A percentile compares a stretch with the other conserved stretches of the same genome.
These are phyloP conservation scores for Danio rerio DNA, from an alignment of 2,113 vertebrate genomes.

Conservation along the genomic window DNA sequence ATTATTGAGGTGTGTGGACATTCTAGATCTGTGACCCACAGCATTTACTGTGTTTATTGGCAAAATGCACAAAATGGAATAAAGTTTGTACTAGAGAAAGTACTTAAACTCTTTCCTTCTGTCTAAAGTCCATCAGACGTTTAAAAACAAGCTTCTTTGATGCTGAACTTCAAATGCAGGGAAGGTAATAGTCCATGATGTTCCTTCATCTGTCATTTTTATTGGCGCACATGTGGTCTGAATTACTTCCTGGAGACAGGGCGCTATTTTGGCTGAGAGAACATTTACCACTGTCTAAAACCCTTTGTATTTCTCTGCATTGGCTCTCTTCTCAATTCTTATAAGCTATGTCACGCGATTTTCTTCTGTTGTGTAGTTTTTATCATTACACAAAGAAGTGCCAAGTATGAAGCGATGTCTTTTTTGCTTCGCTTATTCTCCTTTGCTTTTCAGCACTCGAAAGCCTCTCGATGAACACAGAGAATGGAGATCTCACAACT, in stretches of 20 bases:
- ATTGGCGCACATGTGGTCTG: slow-evolving; percentile 43
- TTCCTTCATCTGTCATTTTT: slow-evolving; percentile 48
- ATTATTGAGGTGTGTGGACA: neutral
- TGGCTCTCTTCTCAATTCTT: neutral
- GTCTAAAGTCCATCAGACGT: slow-evolving; percentile 8
- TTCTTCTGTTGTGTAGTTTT: neutral
- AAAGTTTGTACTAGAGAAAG: neutral
- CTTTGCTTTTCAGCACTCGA: neutral
- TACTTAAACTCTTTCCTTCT: neutral
- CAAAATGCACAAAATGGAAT: neutral
- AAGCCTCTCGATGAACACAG: slow-evolving; percentile 7
- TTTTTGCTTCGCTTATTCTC: neutral
- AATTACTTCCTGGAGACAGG: slow-evolving; percentile 44
- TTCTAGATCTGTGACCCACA: neutral
- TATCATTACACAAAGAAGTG: neutral
- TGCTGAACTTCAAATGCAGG: slow-evolving; percentile 15
- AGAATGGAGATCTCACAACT: slow-evolving; percentile 1
- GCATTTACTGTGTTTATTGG: neutral
- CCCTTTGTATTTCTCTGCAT: neutral
- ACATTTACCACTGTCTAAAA: slow-evolving; percentile 31
- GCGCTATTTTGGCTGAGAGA: slow-evolving; percentile 12
- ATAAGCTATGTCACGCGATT: neutral
- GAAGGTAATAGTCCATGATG: slow-evolving; percentile 27
- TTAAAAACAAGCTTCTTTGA: slow-evolving; percentile 22
- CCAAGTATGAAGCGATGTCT: neutral